phyloP scores from a whole-genome alignment of 2,797 vertebrate genomes.

The Crypturellus tataupa region DNA sequence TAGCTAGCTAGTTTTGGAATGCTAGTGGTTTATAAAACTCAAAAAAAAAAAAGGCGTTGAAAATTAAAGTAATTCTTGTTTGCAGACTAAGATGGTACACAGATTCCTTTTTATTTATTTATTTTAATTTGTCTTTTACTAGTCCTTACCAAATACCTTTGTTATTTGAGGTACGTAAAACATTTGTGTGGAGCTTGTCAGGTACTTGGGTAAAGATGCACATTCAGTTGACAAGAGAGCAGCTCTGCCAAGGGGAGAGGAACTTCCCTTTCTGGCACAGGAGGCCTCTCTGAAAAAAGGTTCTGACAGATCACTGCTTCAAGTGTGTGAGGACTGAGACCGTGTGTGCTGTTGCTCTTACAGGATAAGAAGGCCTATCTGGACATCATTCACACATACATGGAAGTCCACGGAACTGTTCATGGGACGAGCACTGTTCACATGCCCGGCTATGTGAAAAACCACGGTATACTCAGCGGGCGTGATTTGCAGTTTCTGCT shows the following conservation, averaged over 20 bases:
- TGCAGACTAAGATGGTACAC: neutral
- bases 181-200: neutral
- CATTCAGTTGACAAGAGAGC: neutral
- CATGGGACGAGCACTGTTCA: constrained; percentile 94
- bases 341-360: neutral
- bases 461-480: constrained; percentile 97
- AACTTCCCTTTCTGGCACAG: neutral
- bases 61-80: constrained; percentile 49
- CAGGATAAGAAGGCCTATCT: constrained; percentile 96
- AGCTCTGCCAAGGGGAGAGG: neutral
- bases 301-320: neutral
- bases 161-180: neutral
- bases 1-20: constrained; percentile 56
- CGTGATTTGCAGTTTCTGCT: constrained; percentile 96
- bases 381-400: constrained; percentile 95
- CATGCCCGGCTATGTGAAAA: constrained; percentile 94
- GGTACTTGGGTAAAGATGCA: neutral
- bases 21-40: constrained; percentile 38
- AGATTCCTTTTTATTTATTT: neutral
- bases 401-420: constrained; percentile 96
- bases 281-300: neutral
- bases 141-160: constrained; percentile 1
- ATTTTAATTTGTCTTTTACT: neutral
- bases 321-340: neutral
- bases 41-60: constrained; percentile 5